These are phyloP conservation scores for Mastacembelus armatus DNA, from an alignment of 2,797 vertebrate species.

Conservation along the genomic window DNA sequence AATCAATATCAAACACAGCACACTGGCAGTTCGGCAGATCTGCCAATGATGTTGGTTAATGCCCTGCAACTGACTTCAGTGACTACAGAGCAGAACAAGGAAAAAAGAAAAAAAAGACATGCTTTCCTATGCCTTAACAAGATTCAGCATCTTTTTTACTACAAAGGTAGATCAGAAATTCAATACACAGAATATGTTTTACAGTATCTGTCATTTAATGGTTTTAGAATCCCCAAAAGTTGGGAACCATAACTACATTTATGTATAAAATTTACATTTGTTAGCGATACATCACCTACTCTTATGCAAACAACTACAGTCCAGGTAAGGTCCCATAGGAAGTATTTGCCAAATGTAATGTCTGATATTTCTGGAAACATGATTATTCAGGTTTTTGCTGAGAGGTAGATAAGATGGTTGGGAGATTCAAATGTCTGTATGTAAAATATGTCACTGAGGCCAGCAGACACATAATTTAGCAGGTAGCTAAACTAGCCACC, in stretches of 20 bases:
- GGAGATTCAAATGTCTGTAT: neutral
- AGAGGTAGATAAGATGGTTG: neutral
- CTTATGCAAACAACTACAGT: neutral
- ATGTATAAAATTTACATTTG: neutral
- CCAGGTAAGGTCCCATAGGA: neutral
- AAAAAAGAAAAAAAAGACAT: conserved; percentile 25
- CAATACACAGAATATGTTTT: neutral
- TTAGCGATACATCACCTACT: neutral
- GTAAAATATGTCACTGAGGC: neutral
- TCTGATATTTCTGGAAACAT: neutral
- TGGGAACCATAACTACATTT: too few species aligned
- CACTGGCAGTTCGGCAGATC: conserved; percentile 55
- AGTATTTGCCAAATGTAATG: neutral
- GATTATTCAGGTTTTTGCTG: neutral
- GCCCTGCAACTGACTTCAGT: conserved; percentile 53
- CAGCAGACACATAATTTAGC: too few species aligned
- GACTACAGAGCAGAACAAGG: conserved; percentile 49
- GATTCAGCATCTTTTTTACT: conserved; percentile 9
- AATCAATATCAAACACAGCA: conserved; percentile 74
- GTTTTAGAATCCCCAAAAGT: too few species aligned
- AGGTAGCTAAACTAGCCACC: neutral
- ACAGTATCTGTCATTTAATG: too few species aligned
- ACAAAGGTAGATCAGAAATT: conserved; percentile 14
- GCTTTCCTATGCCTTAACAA: conserved; percentile 12
- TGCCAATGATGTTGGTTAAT: conserved; percentile 62